Base-by-base conservation (phyloP, 2,888 invertebrate genomes). In the Eristalis arbustorum region DNA sequence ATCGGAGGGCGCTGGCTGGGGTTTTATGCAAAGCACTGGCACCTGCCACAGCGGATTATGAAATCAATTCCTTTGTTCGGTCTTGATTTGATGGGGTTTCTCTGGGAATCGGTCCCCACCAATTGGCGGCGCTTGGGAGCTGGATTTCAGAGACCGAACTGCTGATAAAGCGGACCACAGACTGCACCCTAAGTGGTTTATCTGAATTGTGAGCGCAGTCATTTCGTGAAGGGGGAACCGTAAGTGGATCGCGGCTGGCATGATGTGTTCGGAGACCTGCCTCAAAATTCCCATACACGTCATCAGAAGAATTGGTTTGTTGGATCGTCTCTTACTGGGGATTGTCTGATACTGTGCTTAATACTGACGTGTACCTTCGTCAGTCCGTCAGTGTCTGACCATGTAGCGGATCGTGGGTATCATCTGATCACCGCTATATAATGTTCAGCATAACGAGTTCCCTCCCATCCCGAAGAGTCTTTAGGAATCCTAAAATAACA, bases 11-110 rank as follows among this genome's bases (percentile, higher is more conserved):
- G 57, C 28, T 34, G 23, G 31, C 31, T 57, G 23, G 59, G 69
- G 74, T 69, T 69, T 69, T 69, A 78, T 78, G 73, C 49, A 74
- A 71, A 69, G 13, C 28, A 74, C 69, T 67, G 63, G 40, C 80
- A 80, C 80, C 80, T 84, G 84, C 81, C 81, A 73, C 40, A 66
- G 64, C 62, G 57, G 73, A 85, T 85, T 85, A 85, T 81, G 66
- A 81, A 81, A 71, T 74, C 77, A 77, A 74, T 81, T 81, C 74
- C 31, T 64, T 81, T 64, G 62, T 13, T 34, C 61, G 11, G 62
- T 61, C 25, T 6, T 42, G 73, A 74, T 81, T 34, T 63, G 59
- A 42, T 28, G 61, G 28, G 62, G 18, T 10, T 68, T 57, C 67
- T 22, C 61, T 77, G 75, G 69, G 81, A 64, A 69, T 57, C 18